Evolutionary conservation across 2,797 vertebrate genomes (phyloP).

Genomic region (Acrossocheilus wenchowensis): DNA sequence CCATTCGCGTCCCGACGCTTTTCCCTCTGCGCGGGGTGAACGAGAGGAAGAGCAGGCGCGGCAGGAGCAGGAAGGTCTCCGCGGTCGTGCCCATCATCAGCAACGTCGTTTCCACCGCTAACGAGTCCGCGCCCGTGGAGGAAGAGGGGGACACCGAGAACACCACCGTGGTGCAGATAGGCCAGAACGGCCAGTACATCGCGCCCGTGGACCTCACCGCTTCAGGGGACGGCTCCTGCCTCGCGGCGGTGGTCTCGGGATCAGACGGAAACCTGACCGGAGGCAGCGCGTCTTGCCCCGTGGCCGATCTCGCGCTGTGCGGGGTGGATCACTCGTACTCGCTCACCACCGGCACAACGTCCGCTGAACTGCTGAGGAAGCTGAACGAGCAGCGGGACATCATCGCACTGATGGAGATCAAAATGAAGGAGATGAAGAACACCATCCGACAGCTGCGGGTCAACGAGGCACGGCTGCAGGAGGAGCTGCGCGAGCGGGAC

Average conservation of each 20-base stretch:
- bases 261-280: constrained; percentile 58
- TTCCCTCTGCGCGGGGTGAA: constrained; percentile 94
- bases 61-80: constrained; percentile 76
- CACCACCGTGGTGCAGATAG: constrained; percentile 75
- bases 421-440: constrained; percentile 99
- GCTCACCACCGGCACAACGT: constrained; percentile 92
- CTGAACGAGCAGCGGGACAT: constrained; percentile 97
- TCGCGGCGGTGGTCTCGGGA: constrained; percentile 59
- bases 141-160: constrained; percentile 68
- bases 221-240: constrained; percentile 74
- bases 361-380: constrained; percentile 91
- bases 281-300: constrained; percentile 36
- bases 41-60: constrained; percentile 86
- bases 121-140: constrained; percentile 65
- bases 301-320: constrained; percentile 65
- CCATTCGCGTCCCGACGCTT: constrained; percentile 90
- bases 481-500: constrained; percentile 89
- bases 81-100: constrained; percentile 65
- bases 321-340: constrained; percentile 93
- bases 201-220: constrained; percentile 86
- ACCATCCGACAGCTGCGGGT: constrained; percentile 92
- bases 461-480: constrained; percentile 89
- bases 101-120: constrained; percentile 65
- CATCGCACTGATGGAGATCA: constrained; percentile 96
- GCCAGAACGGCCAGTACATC: constrained; percentile 81